Evolutionary conservation across 2,797 vertebrate species (phyloP).

Genomic region (Macrochelys suwanniensis): DNA sequence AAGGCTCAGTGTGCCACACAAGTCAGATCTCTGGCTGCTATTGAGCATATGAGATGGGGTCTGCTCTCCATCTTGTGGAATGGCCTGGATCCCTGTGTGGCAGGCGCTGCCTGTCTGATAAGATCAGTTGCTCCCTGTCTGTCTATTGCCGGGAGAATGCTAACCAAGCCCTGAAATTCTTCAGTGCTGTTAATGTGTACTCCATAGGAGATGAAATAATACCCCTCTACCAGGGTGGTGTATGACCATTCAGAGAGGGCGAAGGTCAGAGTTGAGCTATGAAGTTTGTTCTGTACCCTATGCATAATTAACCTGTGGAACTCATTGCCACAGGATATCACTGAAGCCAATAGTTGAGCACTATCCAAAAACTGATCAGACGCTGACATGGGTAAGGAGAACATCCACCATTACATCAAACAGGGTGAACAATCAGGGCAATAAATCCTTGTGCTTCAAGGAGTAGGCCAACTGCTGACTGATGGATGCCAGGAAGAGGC

Average conservation of each 20-base stretch:
- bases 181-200: not conserved
- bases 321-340: not conserved
- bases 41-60: not conserved
- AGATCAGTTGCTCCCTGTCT: not conserved
- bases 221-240: not conserved
- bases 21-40: not conserved
- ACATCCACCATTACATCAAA: not conserved
- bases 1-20: not conserved
- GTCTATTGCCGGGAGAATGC: not conserved
- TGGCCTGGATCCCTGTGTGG: not conserved
- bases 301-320: not conserved
- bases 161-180: not conserved
- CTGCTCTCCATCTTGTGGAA: conserved; percentile 3
- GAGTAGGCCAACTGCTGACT: not conserved
- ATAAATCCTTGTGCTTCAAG: not conserved
- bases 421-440: not conserved
- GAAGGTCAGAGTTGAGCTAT: not conserved
- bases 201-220: not conserved
- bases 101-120: too few species aligned
- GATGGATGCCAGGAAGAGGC: not conserved
- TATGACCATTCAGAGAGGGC: not conserved
- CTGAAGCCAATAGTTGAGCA: not conserved
- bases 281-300: not conserved
- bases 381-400: not conserved
- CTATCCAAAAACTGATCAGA: not conserved